Percentiles rank a stretch among this genome's conserved stretches.
Evolutionary conservation across 2,888 invertebrate genomes (phyloP).

Genomic region (Embidobia sp.): DNA sequence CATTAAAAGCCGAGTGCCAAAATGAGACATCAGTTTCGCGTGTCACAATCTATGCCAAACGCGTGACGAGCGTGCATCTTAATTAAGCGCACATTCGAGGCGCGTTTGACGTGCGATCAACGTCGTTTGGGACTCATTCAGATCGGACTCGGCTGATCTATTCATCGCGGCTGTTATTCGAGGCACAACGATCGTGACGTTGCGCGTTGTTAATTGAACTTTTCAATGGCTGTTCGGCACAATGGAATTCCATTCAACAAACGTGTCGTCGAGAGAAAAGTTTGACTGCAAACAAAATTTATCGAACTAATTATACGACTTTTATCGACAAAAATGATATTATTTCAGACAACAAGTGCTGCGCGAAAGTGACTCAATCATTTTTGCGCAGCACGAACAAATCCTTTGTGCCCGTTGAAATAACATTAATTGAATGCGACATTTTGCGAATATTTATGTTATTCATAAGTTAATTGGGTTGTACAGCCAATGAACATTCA

Average conservation of each 20-base stretch:
- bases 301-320: conserved; percentile 55
- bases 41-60: conserved; percentile 51
- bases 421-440: conserved; percentile 12
- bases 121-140: conserved; percentile 76
- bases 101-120: conserved; percentile 68
- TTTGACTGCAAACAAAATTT: conserved; percentile 53
- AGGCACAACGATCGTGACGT: conserved; percentile 72
- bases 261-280: conserved; percentile 58
- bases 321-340: conserved; percentile 38
- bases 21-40: conserved; percentile 52
- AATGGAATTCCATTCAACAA: conserved; percentile 69
- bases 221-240: conserved; percentile 74
- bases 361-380: conserved; percentile 11
- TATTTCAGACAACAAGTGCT: conserved; percentile 38
- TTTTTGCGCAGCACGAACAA: conserved; percentile 6
- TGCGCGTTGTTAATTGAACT: conserved; percentile 75
- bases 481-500: too few relatives aligned
- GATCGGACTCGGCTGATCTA: conserved; percentile 70
- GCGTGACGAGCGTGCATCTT: conserved; percentile 59
- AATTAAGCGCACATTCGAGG: conserved; percentile 60
- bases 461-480: too few relatives aligned
- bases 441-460: too few relatives aligned
- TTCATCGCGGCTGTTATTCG: conserved; percentile 70
- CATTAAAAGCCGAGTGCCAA: conserved; percentile 38
- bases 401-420: conserved; percentile 15